Evolutionary conservation across 2,888 invertebrate species (phyloP).

Genomic region (Ophion obscuratus): DNA sequence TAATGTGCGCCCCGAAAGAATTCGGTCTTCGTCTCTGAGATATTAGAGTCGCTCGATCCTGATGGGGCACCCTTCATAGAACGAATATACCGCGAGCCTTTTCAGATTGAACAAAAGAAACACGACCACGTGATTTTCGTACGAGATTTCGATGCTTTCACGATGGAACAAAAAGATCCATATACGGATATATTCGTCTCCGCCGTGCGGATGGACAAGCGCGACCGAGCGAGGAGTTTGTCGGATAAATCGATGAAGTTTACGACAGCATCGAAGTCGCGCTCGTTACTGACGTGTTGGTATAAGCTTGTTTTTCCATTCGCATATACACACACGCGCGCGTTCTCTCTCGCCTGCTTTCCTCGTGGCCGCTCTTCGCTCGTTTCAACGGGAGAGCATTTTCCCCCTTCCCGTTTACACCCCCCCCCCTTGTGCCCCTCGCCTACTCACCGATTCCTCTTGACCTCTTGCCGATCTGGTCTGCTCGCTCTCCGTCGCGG

Average conservation of each 20-base stretch:
- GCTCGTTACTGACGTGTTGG: conserved; percentile 62
- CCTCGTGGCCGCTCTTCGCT: conserved; percentile 62
- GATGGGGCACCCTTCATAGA: too few species aligned
- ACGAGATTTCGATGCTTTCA: too few species aligned
- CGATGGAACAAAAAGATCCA: too few species aligned
- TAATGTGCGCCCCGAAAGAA: too few species aligned
- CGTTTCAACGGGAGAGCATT: conserved; percentile 39
- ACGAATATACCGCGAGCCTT: too few species aligned
- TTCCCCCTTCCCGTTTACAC: conserved; percentile 29
- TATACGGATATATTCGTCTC: neutral
- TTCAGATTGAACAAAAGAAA: too few species aligned
- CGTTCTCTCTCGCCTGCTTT: conserved; percentile 71
- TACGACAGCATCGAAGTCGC: conserved; percentile 47
- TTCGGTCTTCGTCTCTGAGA: too few species aligned
- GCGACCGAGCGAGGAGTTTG: neutral
- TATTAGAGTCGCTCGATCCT: too few species aligned
- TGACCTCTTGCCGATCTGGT: conserved; percentile 42
- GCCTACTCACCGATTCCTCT: conserved; percentile 13
- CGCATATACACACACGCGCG: conserved; percentile 58
- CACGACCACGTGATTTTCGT: too few species aligned
- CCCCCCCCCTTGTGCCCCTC: neutral
- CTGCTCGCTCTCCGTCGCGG: neutral
- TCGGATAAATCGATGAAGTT: conserved; percentile 33
- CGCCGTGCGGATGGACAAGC: neutral
- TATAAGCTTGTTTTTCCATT: conserved; percentile 64